Evolutionary conservation across 2,113 vertebrate genomes (phyloP).

Genomic region (Onychostruthus taczanowskii): DNA sequence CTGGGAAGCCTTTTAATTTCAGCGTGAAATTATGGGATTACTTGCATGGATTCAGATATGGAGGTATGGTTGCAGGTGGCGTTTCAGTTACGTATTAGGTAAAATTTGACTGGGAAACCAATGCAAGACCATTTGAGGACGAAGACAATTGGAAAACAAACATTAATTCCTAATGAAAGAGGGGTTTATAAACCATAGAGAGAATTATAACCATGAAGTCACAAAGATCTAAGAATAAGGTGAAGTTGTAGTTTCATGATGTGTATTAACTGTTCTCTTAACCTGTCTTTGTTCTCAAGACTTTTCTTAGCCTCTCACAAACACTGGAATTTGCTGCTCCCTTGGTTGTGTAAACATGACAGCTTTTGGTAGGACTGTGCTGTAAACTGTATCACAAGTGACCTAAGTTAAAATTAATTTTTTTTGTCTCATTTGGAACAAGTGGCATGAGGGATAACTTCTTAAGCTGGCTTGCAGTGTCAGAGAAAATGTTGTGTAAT

Average conservation of each 20-base stretch:
- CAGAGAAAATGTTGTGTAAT: slow-evolving; percentile 13
- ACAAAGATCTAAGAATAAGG: background rate
- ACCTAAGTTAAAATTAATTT: background rate
- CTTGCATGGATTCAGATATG: background rate
- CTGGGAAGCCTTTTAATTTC: background rate
- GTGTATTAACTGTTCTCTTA: background rate
- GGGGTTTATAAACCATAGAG: background rate
- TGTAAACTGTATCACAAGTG: background rate
- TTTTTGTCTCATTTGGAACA: background rate
- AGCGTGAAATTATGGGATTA: background rate
- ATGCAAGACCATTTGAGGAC: background rate
- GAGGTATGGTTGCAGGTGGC: background rate
- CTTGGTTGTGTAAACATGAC: background rate
- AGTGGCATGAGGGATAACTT: background rate
- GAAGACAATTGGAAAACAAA: background rate
- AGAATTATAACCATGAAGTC: background rate
- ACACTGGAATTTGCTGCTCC: background rate
- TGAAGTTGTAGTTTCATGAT: background rate
- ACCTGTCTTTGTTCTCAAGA: background rate
- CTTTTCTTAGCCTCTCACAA: background rate
- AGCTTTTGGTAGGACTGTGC: background rate
- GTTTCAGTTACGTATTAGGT: background rate
- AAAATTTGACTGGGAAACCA: background rate
- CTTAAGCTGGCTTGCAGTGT: background rate
- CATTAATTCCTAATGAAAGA: background rate